These are phyloP conservation scores for Hesperophylax magnus DNA, from an alignment of 1,140 invertebrate species.

Conservation along the genomic window DNA sequence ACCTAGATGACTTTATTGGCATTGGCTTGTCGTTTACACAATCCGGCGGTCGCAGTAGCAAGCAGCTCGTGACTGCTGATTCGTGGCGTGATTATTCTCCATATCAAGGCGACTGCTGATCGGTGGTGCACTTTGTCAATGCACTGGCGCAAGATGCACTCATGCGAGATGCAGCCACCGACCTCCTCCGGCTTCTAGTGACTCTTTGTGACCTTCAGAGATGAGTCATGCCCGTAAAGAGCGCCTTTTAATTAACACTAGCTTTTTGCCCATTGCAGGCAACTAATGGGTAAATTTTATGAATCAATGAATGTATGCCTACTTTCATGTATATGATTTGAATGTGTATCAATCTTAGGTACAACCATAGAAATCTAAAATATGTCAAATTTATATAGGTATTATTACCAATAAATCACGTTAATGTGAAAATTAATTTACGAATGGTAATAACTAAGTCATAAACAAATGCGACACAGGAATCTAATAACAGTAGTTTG, in stretches of 20 bases:
- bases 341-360: too few species aligned
- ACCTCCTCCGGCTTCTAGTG: background rate
- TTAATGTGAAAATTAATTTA: too few species aligned
- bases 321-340: too few species aligned
- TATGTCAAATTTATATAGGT: background rate
- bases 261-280: too few species aligned
- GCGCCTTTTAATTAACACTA: too few species aligned
- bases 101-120: constrained; percentile 43
- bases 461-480: too few species aligned
- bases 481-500: too few species aligned
- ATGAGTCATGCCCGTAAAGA: background rate
- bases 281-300: too few species aligned
- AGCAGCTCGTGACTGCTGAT: constrained; percentile 48
- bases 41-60: constrained; percentile 34
- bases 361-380: background rate
- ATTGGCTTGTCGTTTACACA: constrained; percentile 52
- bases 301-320: too few species aligned
- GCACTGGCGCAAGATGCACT: too few species aligned
- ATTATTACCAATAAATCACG: too few species aligned
- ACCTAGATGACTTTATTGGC: constrained; percentile 34
- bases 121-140: too few species aligned
- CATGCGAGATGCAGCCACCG: background rate
- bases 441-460: background rate
- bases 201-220: background rate
- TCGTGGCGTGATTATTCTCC: constrained; percentile 51